phyloP scores from a whole-genome alignment of 2,888 invertebrate genomes.

The Eurytoma adleriae region DNA sequence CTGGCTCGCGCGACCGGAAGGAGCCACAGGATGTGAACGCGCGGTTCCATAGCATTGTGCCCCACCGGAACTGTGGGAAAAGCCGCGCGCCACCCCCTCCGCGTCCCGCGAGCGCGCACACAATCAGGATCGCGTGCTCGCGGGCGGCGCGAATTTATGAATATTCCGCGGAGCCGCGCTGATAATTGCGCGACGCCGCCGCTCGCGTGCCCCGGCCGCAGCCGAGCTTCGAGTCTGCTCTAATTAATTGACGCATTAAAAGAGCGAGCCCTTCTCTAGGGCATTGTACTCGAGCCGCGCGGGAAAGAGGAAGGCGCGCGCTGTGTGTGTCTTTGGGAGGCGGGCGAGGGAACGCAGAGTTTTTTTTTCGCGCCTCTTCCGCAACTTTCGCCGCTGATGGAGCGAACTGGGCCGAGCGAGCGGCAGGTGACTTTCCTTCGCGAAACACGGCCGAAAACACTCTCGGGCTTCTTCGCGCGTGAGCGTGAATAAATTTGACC shows the following conservation, averaged over 20 bases:
- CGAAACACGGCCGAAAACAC: background rate
- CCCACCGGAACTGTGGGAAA: conserved; percentile 51
- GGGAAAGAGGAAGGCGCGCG: background rate
- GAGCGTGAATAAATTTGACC: background rate
- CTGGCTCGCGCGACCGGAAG: conserved; percentile 23
- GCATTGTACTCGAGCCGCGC: no score
- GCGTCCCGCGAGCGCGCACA: background rate
- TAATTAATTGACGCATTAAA: conserved; percentile 33
- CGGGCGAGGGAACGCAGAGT: background rate
- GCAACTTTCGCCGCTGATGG: conserved; percentile 42
- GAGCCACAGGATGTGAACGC: conserved; percentile 50
- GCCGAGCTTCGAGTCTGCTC: background rate
- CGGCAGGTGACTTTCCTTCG: conserved; percentile 52
- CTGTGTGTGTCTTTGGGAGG: background rate
- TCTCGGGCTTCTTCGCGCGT: background rate
- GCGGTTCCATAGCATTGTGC: conserved; percentile 40
- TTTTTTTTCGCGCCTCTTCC: conserved; percentile 2
- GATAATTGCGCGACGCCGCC: background rate
- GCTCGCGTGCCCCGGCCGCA: conserved; percentile 16
- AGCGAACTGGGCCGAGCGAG: conserved; percentile 46
- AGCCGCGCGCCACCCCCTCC: background rate
- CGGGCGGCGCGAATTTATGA: conserved; percentile 33
- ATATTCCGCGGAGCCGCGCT: conserved; percentile 23
- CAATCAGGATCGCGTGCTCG: background rate
- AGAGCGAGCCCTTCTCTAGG: no score